phyloP scores from a whole-genome alignment of 2,797 vertebrate species.

The Urophycis tenuis region DNA sequence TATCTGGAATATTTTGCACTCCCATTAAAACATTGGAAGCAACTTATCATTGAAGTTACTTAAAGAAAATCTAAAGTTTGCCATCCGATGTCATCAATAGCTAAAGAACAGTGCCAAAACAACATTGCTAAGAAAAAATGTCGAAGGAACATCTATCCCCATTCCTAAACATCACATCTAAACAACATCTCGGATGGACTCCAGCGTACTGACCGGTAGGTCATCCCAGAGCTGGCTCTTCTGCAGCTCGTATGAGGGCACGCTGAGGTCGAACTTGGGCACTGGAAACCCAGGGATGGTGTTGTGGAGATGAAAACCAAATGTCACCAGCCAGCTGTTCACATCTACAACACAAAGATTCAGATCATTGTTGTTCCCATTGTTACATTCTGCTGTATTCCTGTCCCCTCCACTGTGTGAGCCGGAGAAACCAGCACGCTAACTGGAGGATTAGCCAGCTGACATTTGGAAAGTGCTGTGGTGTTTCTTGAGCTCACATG shows the following conservation, averaged over 20 bases:
- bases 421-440: background rate
- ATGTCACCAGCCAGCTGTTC: slow-evolving; percentile 99
- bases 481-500: too few relatives aligned
- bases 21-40: slow-evolving; percentile 34
- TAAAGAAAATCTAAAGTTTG: too few relatives aligned
- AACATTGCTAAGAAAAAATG: too few relatives aligned
- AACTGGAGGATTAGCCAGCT: too few relatives aligned
- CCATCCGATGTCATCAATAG: too few relatives aligned
- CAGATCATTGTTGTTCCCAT: background rate
- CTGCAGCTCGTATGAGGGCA: slow-evolving; percentile 88
- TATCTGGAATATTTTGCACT: slow-evolving; percentile 32
- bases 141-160: too few relatives aligned
- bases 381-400: too few relatives aligned
- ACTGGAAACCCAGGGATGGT: slow-evolving; percentile 95
- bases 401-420: background rate
- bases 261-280: slow-evolving; percentile 88
- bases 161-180: too few relatives aligned
- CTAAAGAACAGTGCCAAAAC: too few relatives aligned
- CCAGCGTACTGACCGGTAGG: slow-evolving; percentile 77
- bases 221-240: slow-evolving; percentile 98
- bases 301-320: slow-evolving; percentile 98
- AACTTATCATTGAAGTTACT: too few relatives aligned
- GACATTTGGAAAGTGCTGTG: too few relatives aligned
- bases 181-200: too few relatives aligned
- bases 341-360: slow-evolving; percentile 74